A percentile compares a stretch with the other conserved stretches of the same genome.
Conservation (phyloP, 2,797 vertebrate species). For the Molossus alvarezi region DNA sequence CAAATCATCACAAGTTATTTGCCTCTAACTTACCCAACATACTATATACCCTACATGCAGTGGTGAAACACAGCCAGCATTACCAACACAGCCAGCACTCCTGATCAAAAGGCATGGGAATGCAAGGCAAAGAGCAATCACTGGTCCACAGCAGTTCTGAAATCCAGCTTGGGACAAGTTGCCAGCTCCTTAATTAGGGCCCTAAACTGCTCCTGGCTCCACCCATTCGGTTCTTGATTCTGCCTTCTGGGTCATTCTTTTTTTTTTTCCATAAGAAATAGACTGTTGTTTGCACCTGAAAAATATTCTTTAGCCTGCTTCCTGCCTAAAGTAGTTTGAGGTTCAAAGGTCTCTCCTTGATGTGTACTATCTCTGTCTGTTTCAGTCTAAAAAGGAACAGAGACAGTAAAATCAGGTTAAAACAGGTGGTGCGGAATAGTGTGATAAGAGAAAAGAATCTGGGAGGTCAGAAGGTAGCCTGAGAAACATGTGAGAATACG, state of each 20-base stretch:
- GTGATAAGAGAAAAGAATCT: constrained; percentile 19
- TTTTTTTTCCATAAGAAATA: constrained; percentile 14
- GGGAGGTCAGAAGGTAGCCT: not conserved
- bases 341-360: not conserved
- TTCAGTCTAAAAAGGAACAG: constrained; percentile 40
- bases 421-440: not conserved
- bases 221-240: not conserved
- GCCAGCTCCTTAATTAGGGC: not conserved
- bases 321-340: not conserved
- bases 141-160: constrained; percentile 37
- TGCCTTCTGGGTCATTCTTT: not conserved
- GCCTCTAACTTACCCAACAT: not conserved
- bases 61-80: not conserved
- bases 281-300: not conserved
- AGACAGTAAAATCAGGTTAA: constrained; percentile 31
- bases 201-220: not conserved
- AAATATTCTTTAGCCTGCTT: not conserved
- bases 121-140: not conserved
- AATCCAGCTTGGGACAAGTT: constrained; percentile 21
- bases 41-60: not conserved
- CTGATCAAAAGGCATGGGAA: not conserved
- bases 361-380: not conserved
- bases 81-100: not conserved
- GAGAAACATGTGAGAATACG: constrained; percentile 6
- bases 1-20: not conserved